A percentile compares a stretch with the other conserved stretches of the same genome.
Conservation (phyloP, 2,888 invertebrate genomes). For the Sarcophaga carnaria region DNA sequence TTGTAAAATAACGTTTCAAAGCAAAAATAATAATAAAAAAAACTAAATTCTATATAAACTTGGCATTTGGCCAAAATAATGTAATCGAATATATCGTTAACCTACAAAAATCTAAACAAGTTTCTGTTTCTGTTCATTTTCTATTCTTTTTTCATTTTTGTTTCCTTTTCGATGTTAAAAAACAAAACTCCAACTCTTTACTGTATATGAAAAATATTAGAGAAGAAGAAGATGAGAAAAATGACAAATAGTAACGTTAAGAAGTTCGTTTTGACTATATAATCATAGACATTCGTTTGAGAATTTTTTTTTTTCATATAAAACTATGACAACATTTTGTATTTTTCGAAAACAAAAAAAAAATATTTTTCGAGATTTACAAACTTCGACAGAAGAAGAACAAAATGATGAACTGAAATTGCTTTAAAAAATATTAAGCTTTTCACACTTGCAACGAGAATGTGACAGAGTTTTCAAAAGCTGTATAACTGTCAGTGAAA, state of each 20-base stretch:
- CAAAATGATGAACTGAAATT: background rate
- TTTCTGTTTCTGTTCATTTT: constrained; percentile 6
- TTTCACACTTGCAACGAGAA: constrained; percentile 1
- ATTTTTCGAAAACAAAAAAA: background rate
- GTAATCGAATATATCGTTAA: constrained; percentile 67
- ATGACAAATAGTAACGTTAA: constrained; percentile 7
- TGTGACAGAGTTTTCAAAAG: background rate
- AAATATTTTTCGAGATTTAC: constrained; percentile 7
- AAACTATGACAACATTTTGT: constrained; percentile 28
- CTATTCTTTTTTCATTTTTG: background rate
- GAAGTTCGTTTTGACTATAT: constrained; percentile 31
- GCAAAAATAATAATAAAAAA: background rate
- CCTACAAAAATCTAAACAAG: constrained; percentile 64
- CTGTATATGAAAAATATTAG: background rate
- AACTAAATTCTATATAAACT: constrained; percentile 47
- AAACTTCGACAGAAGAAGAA: background rate
- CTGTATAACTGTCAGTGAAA: too few species aligned
- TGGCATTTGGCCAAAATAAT: constrained; percentile 66
- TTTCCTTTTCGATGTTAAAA: background rate
- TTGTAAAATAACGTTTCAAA: background rate
- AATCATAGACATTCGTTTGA: constrained; percentile 1
- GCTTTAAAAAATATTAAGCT: constrained; percentile 6
- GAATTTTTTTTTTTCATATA: constrained; percentile 27
- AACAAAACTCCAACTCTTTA: background rate
- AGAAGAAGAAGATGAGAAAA: background rate